Base-by-base conservation (phyloP, 2,888 invertebrate species). In the Panopea generosa region DNA sequence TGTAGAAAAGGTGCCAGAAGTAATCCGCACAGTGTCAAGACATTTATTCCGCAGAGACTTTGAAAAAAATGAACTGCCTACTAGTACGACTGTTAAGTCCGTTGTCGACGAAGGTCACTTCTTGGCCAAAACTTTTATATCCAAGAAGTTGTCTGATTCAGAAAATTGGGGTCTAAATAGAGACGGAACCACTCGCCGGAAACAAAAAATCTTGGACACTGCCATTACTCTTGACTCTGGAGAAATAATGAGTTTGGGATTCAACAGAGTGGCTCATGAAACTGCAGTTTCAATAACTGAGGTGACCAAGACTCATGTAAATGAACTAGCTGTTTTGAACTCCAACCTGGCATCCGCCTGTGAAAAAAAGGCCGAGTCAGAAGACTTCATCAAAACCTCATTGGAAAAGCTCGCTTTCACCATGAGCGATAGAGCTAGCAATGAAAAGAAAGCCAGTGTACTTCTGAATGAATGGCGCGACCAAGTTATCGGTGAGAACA, bases 131-230 rank as follows among this genome's bases (percentile, higher is more conserved):
- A n/a, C n/a, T n/a, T n/a, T n/a, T n/a, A n/a, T n/a, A n/a, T n/a
- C n/a, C n/a, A n/a, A n/a, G n/a, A n/a, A n/a, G n/a, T n/a, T n/a
- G n/a, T n/a, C n/a, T n/a, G n/a, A n/a, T n/a, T n/a, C n/a, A 3
- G 43, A 55, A 52, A 60, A 57, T 38, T 79, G 66, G 63, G 75
- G 72, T 6, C 18, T 79, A 16, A 47, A 29, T 26, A n/a, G 62
- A 38, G 67, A 77, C 56, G 77, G 73, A 18, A 76, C 73, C 18
- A 69, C 59, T 2, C 26, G 76, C 26, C 26, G 59, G 22, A 80
- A 80, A 49, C 60, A 68, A 26, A 76, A 80, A 40, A 72, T 76
- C 18, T 6, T 80, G 0, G 80, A 80, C 38, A 80, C 80, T 16
- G 66, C 69, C 18, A 22, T 72, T 1, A 73, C 69, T 20, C 63